phyloP scores from a whole-genome alignment of 2,888 invertebrate species.

The Pteria penguin region DNA sequence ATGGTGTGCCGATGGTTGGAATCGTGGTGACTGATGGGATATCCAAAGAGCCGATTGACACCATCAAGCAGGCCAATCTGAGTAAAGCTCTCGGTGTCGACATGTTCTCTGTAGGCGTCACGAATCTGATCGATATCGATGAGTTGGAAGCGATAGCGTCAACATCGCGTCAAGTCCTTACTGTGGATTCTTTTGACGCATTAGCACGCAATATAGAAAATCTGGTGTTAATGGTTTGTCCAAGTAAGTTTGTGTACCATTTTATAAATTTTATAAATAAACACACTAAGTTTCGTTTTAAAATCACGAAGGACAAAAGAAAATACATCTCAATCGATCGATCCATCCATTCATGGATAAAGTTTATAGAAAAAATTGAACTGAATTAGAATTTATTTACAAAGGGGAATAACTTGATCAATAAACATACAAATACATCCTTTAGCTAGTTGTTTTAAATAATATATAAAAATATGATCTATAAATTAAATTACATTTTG shows the following conservation, averaged over 20 bases:
- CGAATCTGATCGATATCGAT: slow-evolving; percentile 68
- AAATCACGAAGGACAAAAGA: too few species aligned
- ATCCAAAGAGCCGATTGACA: slow-evolving; percentile 68
- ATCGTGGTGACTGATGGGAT: slow-evolving; percentile 80
- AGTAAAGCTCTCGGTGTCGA: slow-evolving; percentile 75
- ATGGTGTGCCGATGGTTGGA: slow-evolving; percentile 73
- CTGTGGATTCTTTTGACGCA: slow-evolving; percentile 25
- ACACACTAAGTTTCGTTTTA: neutral
- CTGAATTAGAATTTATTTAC: too few species aligned
- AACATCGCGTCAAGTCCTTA: slow-evolving; percentile 52
- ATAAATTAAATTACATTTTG: too few species aligned
- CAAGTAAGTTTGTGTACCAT: slow-evolving; percentile 21
- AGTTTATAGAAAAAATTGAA: too few species aligned
- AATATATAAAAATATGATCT: too few species aligned
- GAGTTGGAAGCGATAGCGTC: slow-evolving; percentile 69
- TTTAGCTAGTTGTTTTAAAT: too few species aligned
- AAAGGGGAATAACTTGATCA: too few species aligned
- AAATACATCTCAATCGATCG: too few species aligned
- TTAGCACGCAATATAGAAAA: slow-evolving; percentile 12
- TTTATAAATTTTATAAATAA: neutral
- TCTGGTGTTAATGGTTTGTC: slow-evolving; percentile 27
- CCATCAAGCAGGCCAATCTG: slow-evolving; percentile 72
- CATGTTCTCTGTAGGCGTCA: slow-evolving; percentile 79
- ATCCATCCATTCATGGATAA: too few species aligned
- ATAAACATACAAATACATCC: too few species aligned